Evolutionary conservation across 1,140 invertebrate genomes (phyloP).

Genomic region (Heliconius himera): DNA sequence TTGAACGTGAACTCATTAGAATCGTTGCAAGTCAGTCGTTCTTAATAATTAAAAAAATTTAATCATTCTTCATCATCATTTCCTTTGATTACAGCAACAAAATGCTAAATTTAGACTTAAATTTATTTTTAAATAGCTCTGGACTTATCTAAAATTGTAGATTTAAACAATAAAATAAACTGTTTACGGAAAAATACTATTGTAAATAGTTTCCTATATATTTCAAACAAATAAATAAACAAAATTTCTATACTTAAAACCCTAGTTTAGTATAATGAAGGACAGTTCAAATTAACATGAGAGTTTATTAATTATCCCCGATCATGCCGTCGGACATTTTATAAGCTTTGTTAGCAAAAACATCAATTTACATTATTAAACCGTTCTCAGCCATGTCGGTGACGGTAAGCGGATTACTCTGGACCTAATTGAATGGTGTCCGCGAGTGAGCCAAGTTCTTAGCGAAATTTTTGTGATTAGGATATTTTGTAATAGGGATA

Average conservation of each 20-base stretch:
- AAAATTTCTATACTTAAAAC: neutral
- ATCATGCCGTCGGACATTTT: slow-evolving; percentile 16
- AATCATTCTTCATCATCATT: no score
- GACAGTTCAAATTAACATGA: neutral
- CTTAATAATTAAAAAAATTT: no score
- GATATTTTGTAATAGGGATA: neutral
- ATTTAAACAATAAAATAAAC: neutral
- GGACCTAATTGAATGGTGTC: slow-evolving; percentile 55
- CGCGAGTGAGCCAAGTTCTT: slow-evolving; percentile 15
- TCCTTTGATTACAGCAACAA: no score
- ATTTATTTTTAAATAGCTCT: no score
- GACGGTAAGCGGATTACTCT: slow-evolving; percentile 53
- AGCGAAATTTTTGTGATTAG: neutral
- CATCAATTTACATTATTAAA: slow-evolving; percentile 67
- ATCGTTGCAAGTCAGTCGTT: no score
- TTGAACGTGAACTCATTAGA: no score
- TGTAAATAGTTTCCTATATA: neutral
- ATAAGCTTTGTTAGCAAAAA: slow-evolving; percentile 45
- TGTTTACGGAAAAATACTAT: neutral
- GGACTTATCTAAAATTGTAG: no score
- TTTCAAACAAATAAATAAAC: neutral
- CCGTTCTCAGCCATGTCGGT: slow-evolving; percentile 45
- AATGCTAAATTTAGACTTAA: no score
- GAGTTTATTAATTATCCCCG: slow-evolving; percentile 47
- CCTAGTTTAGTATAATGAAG: neutral